phyloP scores from a whole-genome alignment of 2,113 vertebrate species.

The Rhinolophus sinicus region DNA sequence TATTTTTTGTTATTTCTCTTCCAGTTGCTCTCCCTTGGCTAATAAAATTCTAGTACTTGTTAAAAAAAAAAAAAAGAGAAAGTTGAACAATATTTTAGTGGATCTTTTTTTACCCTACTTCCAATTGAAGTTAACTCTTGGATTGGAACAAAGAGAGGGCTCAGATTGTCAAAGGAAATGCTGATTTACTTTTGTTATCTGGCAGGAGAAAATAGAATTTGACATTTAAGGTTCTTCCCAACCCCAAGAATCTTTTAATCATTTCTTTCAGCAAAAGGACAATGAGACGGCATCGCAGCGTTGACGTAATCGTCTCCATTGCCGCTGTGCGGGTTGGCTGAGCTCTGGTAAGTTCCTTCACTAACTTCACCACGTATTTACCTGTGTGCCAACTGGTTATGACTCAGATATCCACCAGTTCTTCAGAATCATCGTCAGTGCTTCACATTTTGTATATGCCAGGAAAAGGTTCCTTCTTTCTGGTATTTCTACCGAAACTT shows the following conservation, averaged over 20 bases:
- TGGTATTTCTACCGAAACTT: neutral
- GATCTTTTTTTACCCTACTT: neutral
- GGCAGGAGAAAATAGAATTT: conserved; percentile 31
- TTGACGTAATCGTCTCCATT: neutral
- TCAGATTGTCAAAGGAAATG: conserved; percentile 34
- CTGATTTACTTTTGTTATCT: neutral
- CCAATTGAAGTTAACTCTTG: neutral
- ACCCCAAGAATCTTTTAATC: neutral
- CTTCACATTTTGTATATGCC: neutral
- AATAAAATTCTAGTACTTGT: neutral
- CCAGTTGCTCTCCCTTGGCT: conserved; percentile 50
- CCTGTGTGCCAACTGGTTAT: neutral
- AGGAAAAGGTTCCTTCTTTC: neutral
- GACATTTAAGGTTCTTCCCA: conserved; percentile 5
- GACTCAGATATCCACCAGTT: neutral
- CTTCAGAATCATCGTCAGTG: neutral
- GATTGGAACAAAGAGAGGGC: neutral
- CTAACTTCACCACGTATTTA: neutral
- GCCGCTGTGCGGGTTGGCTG: neutral
- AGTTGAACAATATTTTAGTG: neutral
- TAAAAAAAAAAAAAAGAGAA: neutral
- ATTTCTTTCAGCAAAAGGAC: conserved; percentile 14
- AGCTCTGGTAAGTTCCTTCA: neutral
- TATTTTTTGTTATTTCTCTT: conserved; percentile 27
- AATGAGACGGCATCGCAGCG: neutral